Conservation (phyloP, 2,797 vertebrate species). For the Enteromius mattozi region DNA sequence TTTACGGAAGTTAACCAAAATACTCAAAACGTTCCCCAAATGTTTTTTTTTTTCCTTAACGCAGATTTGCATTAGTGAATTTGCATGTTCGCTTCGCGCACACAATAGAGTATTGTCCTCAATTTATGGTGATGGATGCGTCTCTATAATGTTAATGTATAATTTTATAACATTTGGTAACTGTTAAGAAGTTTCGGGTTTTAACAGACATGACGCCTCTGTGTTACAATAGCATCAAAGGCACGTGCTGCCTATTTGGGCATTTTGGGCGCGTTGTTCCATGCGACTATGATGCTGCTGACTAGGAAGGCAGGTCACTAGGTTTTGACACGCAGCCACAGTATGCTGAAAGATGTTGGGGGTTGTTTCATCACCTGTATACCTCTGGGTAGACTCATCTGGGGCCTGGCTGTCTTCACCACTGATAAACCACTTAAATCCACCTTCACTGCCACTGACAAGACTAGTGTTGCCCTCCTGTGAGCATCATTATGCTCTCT, state of each 20-base stretch:
- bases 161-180: background rate
- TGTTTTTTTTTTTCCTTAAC: background rate
- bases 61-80: conserved; percentile 19
- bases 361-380: conserved; percentile 44
- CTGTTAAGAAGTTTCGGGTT: background rate
- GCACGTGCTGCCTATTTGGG: conserved; percentile 1
- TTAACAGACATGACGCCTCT: background rate
- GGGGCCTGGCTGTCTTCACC: conserved; percentile 20
- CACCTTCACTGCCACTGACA: conserved; percentile 30
- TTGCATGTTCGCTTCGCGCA: conserved; percentile 23
- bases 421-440: conserved; percentile 37
- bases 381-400: conserved; percentile 20
- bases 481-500: conserved; percentile 33
- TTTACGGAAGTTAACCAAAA: conserved; percentile 53
- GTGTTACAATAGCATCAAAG: background rate
- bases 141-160: background rate
- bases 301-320: background rate
- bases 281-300: background rate
- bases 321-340: conserved; percentile 15
- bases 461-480: conserved; percentile 26
- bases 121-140: background rate
- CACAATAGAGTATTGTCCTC: conserved; percentile 5
- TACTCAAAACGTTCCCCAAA: conserved; percentile 19
- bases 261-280: background rate
- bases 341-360: conserved; percentile 41